These are phyloP conservation scores for Drosophila aldrichi DNA, from an alignment of 2,888 invertebrate species.

Conservation along the genomic window DNA sequence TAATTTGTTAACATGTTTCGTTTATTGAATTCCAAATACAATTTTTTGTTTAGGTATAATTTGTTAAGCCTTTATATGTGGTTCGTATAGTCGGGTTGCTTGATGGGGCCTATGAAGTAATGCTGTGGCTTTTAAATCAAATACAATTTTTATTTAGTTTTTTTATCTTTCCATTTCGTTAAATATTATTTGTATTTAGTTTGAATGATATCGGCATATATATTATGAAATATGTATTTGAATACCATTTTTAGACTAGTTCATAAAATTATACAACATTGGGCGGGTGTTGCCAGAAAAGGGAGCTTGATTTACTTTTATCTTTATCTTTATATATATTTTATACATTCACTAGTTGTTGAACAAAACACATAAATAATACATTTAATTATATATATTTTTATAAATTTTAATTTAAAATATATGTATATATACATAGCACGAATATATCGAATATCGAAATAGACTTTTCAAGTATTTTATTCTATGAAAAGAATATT, in stretches of 20 bases:
- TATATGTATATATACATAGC: slow-evolving; percentile 64
- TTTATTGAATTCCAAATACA: slow-evolving; percentile 81
- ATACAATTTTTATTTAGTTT: slow-evolving; percentile 5
- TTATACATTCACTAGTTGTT: too few species aligned
- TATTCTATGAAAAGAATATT: slow-evolving; percentile 10
- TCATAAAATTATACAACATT: slow-evolving; percentile 73
- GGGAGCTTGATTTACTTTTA: slow-evolving; percentile 55
- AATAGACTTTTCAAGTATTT: slow-evolving; percentile 19
- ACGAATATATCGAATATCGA: slow-evolving; percentile 21
- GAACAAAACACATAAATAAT: slow-evolving; percentile 53
- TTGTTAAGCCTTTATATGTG: slow-evolving; percentile 60
- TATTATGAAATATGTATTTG: slow-evolving; percentile 25
- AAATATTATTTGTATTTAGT: slow-evolving; percentile 7
- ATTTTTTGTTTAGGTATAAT: slow-evolving; percentile 66
- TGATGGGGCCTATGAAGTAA: slow-evolving; percentile 12
- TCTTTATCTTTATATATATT: slow-evolving; percentile 22
- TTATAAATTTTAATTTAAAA: slow-evolving; percentile 18
- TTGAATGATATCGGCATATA: slow-evolving; percentile 37
- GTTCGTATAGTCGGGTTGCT: slow-evolving; percentile 49
- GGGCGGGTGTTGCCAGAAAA: slow-evolving; percentile 82
- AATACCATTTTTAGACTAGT: slow-evolving; percentile 47
- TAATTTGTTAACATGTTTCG: slow-evolving; percentile 74
- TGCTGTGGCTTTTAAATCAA: slow-evolving; percentile 8
- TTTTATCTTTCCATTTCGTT: background rate
- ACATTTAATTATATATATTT: background rate